phyloP scores from a whole-genome alignment of 2,113 vertebrate genomes.

The Platycercus adscitus region DNA sequence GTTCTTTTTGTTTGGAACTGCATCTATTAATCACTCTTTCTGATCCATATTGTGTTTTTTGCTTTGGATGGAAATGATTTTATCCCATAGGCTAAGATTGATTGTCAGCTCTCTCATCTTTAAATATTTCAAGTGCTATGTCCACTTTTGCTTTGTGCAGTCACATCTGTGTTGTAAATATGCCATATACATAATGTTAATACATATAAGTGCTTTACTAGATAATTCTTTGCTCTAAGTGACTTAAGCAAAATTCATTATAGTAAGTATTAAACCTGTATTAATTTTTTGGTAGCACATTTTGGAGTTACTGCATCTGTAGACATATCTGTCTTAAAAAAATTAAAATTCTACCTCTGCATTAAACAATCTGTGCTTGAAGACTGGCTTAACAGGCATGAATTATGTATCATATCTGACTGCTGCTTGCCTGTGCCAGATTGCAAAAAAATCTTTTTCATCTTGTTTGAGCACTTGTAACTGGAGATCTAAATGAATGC shows the following conservation, averaged over 20 bases:
- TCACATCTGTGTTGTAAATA: not conserved
- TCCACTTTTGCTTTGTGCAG: not conserved
- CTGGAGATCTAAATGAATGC: not conserved
- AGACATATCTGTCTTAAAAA: not conserved
- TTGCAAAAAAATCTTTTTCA: not conserved
- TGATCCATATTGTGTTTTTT: not conserved
- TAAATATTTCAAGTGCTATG: not conserved
- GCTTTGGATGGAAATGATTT: not conserved
- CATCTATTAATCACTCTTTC: not conserved
- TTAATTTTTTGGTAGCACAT: not conserved
- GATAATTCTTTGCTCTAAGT: not conserved
- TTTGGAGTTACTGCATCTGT: not conserved
- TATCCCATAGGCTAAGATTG: not conserved
- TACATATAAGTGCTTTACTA: not conserved
- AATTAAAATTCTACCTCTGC: not conserved
- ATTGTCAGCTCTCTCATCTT: not conserved
- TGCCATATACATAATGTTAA: not conserved
- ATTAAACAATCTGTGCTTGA: not conserved
- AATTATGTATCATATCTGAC: not conserved
- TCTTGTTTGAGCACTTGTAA: not conserved
- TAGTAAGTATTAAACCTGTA: not conserved
- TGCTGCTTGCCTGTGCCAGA: not conserved
- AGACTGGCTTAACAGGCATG: not conserved
- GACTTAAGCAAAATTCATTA: not conserved
- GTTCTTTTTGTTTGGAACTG: not conserved